Evolutionary conservation across 2,888 invertebrate species (phyloP), one percentile per base, ranked within the genome.

Genomic region (Pachydiplax longipennis): DNA sequence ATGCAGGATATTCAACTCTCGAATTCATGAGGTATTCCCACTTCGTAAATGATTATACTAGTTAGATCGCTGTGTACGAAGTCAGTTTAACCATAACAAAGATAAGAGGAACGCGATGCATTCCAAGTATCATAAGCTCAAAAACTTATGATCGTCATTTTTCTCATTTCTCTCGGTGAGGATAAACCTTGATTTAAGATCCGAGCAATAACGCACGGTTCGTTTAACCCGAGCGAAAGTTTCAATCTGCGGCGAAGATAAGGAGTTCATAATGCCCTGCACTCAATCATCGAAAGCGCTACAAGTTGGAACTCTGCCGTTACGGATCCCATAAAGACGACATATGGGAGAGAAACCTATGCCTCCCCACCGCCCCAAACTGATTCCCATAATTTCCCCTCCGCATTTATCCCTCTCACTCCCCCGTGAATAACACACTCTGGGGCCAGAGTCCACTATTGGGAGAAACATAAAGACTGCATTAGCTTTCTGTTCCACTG

Each of bases 381-480:
- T 48, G 48, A 48, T 48, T 25, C 53, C 53, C 58, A 25, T 53
- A 10, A 6, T 73, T 48, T 31, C 25, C 48, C 25, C 53, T 81
- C 40, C 10, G 35, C n/a, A 18, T 40, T 37, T 40, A 35, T 81
- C 18, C 81, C 81, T 44, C 37, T 81, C 81, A 22, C 37, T 44
- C 81, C 81, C 37, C 48, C 25, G 48, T 25, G 35, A 22, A 83
- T 53, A 31, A 31, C 53, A 83, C 83, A 83, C 83, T 58, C 18
- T 31, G 15, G 15, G 31, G 83, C 53, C 53, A 58, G 58, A 83
- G 83, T 83, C 83, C 83, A 83, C 83, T 83, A 83, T 83, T 83
- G 83, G 83, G 83, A 83, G 83, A 83, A 58, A 83, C 83, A 83
- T 83, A 83, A 83, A 83, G 83, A 83, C 31, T 83, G 83, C 83